Conservation (phyloP, 37 sponge, comb jelly and placozoan species). For the Geodia barretti region DNA sequence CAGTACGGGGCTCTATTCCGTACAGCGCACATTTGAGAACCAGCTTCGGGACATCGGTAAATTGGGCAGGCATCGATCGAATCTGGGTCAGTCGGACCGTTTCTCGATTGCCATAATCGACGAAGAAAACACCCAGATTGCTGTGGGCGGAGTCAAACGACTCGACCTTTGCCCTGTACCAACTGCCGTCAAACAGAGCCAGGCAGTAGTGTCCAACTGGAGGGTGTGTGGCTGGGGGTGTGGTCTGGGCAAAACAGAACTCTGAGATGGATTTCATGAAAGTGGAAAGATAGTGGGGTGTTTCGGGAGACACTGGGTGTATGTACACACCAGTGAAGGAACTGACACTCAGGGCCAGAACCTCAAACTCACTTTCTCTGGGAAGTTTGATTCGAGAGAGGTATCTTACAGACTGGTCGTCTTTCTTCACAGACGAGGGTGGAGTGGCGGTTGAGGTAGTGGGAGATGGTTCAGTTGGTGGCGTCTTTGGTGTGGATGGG, state of each 20-base stretch:
- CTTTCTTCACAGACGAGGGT: background rate
- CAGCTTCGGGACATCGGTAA: slow-evolving; percentile 17
- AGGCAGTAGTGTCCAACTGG: background rate
- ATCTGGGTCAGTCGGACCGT: background rate
- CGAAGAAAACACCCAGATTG: slow-evolving; percentile 16
- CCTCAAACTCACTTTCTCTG: background rate
- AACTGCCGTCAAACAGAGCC: slow-evolving; percentile 4
- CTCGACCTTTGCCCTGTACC: slow-evolving; percentile 8
- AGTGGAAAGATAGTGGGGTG: background rate
- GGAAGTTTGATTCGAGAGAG: background rate
- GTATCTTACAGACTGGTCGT: background rate
- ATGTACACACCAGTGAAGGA: background rate
- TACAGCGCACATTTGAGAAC: slow-evolving; percentile 19
- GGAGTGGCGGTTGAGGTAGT: background rate
- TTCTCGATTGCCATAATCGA: slow-evolving; percentile 51
- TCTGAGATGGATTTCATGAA: background rate
- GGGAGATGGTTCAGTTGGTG: background rate
- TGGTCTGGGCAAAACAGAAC: background rate
- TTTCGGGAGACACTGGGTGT: background rate
- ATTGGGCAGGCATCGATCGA: background rate
- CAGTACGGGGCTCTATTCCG: slow-evolving; percentile 17
- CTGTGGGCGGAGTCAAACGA: background rate
- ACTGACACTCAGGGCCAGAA: background rate
- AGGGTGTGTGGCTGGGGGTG: background rate
- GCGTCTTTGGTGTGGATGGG: background rate